Evolutionary conservation across 2,113 vertebrate species (phyloP).

Genomic region (Cromileptes altivelis): DNA sequence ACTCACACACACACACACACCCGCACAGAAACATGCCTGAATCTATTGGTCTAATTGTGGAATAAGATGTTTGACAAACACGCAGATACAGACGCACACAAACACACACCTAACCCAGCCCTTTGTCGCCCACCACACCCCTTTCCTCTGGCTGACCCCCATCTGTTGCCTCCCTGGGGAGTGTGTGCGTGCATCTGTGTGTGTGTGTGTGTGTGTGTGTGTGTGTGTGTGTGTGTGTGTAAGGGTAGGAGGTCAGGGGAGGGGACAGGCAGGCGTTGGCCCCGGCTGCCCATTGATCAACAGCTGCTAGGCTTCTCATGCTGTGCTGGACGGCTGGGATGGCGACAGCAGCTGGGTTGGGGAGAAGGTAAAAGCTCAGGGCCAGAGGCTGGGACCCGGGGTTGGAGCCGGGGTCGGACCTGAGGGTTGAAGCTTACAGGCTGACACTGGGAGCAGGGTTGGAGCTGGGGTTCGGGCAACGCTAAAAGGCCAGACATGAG

Average conservation of each 20-base stretch:
- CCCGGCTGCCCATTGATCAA: conserved; percentile 83
- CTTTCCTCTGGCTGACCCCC: conserved; percentile 80
- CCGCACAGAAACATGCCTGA: neutral
- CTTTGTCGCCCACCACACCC: conserved; percentile 67
- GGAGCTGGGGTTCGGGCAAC: neutral
- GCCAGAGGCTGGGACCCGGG: conserved; percentile 61
- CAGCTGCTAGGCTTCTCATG: conserved; percentile 87
- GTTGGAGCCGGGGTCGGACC: conserved; percentile 13
- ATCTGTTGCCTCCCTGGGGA: conserved; percentile 80
- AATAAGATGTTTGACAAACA: conserved; percentile 33
- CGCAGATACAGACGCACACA: conserved; percentile 11
- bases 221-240: conserved; percentile 67
- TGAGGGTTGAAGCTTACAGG: conserved; percentile 28
- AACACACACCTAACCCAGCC: conserved; percentile 72
- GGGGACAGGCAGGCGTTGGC: conserved; percentile 81
- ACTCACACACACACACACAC: conserved; percentile 30
- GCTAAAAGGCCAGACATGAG: conserved; percentile 32
- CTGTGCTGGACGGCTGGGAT: conserved; percentile 77
- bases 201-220: conserved; percentile 35
- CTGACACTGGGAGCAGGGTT: conserved; percentile 24
- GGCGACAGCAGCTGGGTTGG: conserved; percentile 78
- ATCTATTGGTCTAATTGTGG: conserved; percentile 19
- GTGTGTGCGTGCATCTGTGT: conserved; percentile 60
- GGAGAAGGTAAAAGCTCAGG: conserved; percentile 63
- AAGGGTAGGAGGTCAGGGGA: conserved; percentile 77